phyloP scores from a whole-genome alignment of 2,888 invertebrate species.

The Drosophila koepferae region DNA sequence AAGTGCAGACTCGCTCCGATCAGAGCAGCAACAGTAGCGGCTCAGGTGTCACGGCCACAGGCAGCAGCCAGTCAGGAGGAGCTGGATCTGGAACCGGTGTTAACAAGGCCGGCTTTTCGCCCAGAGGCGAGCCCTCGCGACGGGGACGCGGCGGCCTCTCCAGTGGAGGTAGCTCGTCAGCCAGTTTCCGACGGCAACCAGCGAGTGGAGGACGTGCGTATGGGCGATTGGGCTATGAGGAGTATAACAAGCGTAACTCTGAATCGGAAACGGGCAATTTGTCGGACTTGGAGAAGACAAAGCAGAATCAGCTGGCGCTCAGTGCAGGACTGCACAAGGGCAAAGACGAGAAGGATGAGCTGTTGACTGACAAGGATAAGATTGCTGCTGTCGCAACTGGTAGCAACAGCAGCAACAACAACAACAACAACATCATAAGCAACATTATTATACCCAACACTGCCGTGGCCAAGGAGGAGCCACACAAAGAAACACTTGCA shows the following conservation, averaged over 20 bases:
- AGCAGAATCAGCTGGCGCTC: conserved; percentile 89
- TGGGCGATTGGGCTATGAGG: conserved; percentile 79
- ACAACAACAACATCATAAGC: conserved; percentile 45
- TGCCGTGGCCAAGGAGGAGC: conserved; percentile 72
- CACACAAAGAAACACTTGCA: conserved; percentile 40
- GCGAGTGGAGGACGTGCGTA: conserved; percentile 64
- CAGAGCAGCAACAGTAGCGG: conserved; percentile 32
- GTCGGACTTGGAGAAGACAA: conserved; percentile 88
- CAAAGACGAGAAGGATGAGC: conserved; percentile 65
- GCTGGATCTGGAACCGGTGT: conserved; percentile 50
- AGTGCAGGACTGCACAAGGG: conserved; percentile 87
- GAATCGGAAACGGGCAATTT: conserved; percentile 74
- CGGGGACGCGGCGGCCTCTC: conserved; percentile 89
- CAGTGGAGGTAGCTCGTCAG: conserved; percentile 81
- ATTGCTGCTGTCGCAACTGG: conserved; percentile 24
- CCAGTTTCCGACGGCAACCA: conserved; percentile 82
- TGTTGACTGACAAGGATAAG: conserved; percentile 65
- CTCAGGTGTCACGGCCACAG: conserved; percentile 12
- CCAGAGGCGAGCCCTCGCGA: conserved; percentile 94
- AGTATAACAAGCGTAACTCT: conserved; percentile 76
- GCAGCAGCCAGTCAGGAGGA: conserved; percentile 34
- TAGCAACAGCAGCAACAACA: conserved; percentile 49
- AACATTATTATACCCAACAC: conserved; percentile 57
- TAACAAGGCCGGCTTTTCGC: conserved; percentile 91
- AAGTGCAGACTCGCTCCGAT: conserved; percentile 55